Evolutionary conservation across 2,113 vertebrate genomes (phyloP).

Genomic region (human): GRCh38 chrX:22666501-22667000

Average conservation of each 20-base stretch:
- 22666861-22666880: not conserved
- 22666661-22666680: not conserved
- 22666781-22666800: slow-evolving; percentile 21
- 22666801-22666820: not conserved
- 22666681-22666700: not conserved
- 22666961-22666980: not conserved
- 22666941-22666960: not conserved
- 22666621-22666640: not conserved
- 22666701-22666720: not conserved
- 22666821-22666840: not conserved
- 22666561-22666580: not conserved
- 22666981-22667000: not conserved
- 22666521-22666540: too few species aligned
- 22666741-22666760: slow-evolving; percentile 30
- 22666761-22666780: not conserved
- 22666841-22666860: not conserved
- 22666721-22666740: not conserved
- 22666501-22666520: not conserved
- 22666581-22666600: not conserved
- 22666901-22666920: slow-evolving; percentile 2
- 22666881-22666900: not conserved
- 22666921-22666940: not conserved
- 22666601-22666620: not conserved
- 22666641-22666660: not conserved
- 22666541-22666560: not conserved